Evolutionary conservation across 2,113 vertebrate genomes (phyloP), one percentile per base, ranked within the genome.

Genomic region (Alosa alosa): DNA sequence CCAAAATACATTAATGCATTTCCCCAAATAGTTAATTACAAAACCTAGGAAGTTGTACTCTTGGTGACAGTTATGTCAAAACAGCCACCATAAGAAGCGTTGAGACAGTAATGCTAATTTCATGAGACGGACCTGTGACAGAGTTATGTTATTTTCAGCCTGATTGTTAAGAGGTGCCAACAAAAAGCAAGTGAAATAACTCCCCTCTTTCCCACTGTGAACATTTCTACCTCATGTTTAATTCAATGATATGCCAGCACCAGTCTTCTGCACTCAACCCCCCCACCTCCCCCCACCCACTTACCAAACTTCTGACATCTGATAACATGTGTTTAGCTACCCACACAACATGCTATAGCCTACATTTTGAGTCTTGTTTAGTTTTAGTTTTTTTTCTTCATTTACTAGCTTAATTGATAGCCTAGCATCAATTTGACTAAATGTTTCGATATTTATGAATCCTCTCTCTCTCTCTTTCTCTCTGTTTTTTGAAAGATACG

Each of bases 141-240:
- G 4, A 31, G 64, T 72, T n/a, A 31, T 72, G 64, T n/a, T 31
- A 72, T 6, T 72, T 72, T 72, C 64, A 72, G 8, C 7, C 25
- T 1, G 25, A 25, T 72, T 72, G n/a, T 72, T 72, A 31, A 72
- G 25, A 72, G n/a, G 64, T 10, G 72, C 39, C 72, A 31, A 78
- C 31, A 39, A 31, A 31, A 1, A 31, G 31, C 31, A 31, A 39
- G 31, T 11, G 31, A 75, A 78, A 78, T 78, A 36, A 36, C 11
- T 4, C 72, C 31, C 13, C 13, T 18, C 31, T n/a, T 25, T 72
- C 36, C 36, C 25, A 78, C 31, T 5, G 55, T 6, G 55, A 20
- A 39, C 72, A 78, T 78, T 78, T 78, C 72, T 36, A 13, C 72
- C 72, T 78, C 36, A 78, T 78, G 72, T 78, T 78, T 78, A 78